Evolutionary conservation across 2,113 vertebrate genomes (phyloP), one percentile per base, ranked within the genome.

Genomic region (Cyphomyrus discorhynchus): DNA sequence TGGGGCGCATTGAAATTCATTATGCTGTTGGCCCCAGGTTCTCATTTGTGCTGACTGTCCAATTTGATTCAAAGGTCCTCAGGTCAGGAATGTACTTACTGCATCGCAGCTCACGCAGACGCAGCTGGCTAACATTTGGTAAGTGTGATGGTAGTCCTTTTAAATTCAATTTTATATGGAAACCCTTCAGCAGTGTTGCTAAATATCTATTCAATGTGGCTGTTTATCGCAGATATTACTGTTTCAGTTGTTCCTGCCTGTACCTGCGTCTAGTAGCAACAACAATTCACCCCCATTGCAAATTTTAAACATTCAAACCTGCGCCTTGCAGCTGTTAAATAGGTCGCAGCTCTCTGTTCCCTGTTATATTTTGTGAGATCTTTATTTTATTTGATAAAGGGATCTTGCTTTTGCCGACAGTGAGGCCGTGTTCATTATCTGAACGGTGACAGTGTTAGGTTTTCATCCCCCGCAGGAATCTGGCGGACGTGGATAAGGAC

Each of bases 51-150:
- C 62, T 82, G 70, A 89, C 70, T 89, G 62, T 27, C 88, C 52
- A 5, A 45, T 93, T 19, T 91, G 92, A 46, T 92, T 90, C 82
- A 19, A 88, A 99, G 98, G 98, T 93, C 97, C 96, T 94, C 98
- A 99, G 96, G 98, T 98, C 92, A 97, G 97, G 94, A 96, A 96
- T 94, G 96, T 96, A 56, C 97, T 99, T 95, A 96, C 98, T 90
- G 96, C 97, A 89, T 98, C 98, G 80, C 97, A 97, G 94, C 96
- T 99, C 90, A 97, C 97, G 92, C 98, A 99, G 92, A 97, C 96
- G 90, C 98, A 99, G 93, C 94, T 99, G 91, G 98, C 98, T 91
- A 97, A 97, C 91, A 99, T 99, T 94, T 99, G 98, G 98, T 99
- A 93, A 96, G 98, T 95, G 91, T 77, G 27, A 50, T 39, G 3